Evolutionary conservation across 1,140 invertebrate species (phyloP).

Genomic region (Calosoma granatense): DNA sequence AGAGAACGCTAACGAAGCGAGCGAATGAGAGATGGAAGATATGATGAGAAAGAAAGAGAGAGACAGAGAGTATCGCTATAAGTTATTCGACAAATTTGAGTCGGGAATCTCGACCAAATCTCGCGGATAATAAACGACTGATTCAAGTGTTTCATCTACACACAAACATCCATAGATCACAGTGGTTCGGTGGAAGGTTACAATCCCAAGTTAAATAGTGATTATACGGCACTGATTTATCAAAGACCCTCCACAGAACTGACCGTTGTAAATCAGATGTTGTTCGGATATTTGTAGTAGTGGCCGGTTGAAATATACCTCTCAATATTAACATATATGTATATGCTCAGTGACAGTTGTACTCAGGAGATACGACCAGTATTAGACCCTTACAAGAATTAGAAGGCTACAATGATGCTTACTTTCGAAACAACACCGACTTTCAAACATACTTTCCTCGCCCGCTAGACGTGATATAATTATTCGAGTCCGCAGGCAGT

Average conservation of each 20-base stretch:
- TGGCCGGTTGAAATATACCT: too few relatives aligned
- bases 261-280: conserved; percentile 1
- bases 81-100: neutral
- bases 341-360: too few relatives aligned
- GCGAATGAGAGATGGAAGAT: too few relatives aligned
- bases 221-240: conserved; percentile 1
- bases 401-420: neutral
- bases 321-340: too few relatives aligned
- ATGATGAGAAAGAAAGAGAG: neutral
- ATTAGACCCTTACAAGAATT: too few relatives aligned
- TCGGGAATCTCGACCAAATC: neutral
- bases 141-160: conserved; percentile 1
- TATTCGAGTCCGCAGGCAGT: neutral
- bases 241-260: neutral
- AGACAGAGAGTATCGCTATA: neutral
- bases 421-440: neutral
- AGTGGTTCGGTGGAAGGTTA: neutral
- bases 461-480: neutral
- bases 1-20: too few relatives aligned
- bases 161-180: conserved; percentile 8
- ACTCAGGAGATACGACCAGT: too few relatives aligned
- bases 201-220: neutral
- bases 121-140: conserved; percentile 1
- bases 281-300: too few relatives aligned
- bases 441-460: neutral